Conservation (phyloP, 2,888 invertebrate species). For the Luperina nickerlii region DNA sequence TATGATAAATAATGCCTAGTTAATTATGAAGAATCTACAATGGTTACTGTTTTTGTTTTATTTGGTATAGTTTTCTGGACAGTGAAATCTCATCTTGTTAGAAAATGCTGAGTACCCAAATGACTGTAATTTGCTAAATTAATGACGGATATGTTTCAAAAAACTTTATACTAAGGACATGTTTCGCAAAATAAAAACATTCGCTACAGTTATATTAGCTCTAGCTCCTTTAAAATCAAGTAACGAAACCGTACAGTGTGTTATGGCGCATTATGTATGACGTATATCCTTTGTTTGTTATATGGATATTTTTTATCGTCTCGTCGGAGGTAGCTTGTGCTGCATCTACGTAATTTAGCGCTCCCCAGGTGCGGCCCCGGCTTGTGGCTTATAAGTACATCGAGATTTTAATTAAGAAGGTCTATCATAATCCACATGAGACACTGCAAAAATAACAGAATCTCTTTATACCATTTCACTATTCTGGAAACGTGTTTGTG, state of each 20-base stretch:
- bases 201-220: not conserved
- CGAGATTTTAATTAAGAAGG: slow-evolving; percentile 86
- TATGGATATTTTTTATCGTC: slow-evolving; percentile 67
- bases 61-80: slow-evolving; percentile 1
- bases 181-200: slow-evolving; percentile 2
- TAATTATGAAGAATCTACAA: slow-evolving; percentile 40
- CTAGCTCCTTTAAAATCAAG: not conserved
- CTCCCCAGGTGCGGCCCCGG: slow-evolving; percentile 83
- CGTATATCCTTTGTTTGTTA: slow-evolving; percentile 50
- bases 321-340: slow-evolving; percentile 64
- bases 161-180: not conserved
- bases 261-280: slow-evolving; percentile 20
- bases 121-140: not conserved
- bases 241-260: slow-evolving; percentile 5
- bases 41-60: slow-evolving; percentile 19
- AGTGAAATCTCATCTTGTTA: not conserved
- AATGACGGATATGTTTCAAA: not conserved
- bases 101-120: not conserved
- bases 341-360: slow-evolving; percentile 77
- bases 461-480: slow-evolving; percentile 49
- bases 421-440: slow-evolving; percentile 80
- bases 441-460: slow-evolving; percentile 60
- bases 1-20: slow-evolving; percentile 38
- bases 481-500: slow-evolving; percentile 26
- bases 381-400: slow-evolving; percentile 84